A percentile compares a stretch with the other conserved stretches of the same genome.
phyloP scores from a whole-genome alignment of 2,113 vertebrate species.

The Callorhinus ursinus region DNA sequence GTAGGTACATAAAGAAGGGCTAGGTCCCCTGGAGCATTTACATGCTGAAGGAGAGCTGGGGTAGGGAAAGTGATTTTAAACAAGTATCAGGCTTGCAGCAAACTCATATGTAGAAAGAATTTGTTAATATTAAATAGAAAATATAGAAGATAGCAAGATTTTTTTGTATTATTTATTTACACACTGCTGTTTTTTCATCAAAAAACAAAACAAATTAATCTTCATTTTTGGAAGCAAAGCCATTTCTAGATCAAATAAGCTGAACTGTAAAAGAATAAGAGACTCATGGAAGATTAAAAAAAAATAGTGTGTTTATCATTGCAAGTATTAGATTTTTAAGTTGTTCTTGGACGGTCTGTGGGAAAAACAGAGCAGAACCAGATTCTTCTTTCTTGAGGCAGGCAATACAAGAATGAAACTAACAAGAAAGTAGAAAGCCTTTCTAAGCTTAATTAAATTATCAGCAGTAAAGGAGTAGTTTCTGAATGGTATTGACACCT shows the following conservation, averaged over 20 bases:
- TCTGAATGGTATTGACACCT: not conserved
- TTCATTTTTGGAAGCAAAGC: conserved; percentile 35
- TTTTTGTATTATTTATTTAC: not conserved
- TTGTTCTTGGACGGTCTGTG: conserved; percentile 49
- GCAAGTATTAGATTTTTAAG: conserved; percentile 19
- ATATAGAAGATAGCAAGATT: not conserved
- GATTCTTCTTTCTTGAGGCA: conserved; percentile 7
- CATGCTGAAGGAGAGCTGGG: not conserved
- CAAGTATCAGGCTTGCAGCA: not conserved
- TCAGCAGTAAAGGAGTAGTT: not conserved
- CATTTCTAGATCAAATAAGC: not conserved
- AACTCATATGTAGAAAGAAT: not conserved
- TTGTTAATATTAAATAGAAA: conserved; percentile 35
- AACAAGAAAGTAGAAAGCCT: conserved; percentile 46
- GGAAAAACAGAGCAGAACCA: conserved; percentile 64
- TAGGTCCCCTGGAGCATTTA: not conserved
- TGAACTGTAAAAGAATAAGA: not conserved
- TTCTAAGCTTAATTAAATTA: conserved; percentile 44
- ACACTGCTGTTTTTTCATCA: not conserved
- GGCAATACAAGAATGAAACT: not conserved
- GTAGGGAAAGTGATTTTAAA: not conserved
- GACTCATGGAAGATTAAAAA: not conserved
- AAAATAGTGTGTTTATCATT: conserved; percentile 15
- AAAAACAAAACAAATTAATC: conserved; percentile 24
- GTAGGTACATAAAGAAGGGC: not conserved